Percentiles rank a stretch among this genome's conserved stretches.
Conservation (phyloP, 2,797 vertebrate species). For the Hyperoplus lanceolatus region DNA sequence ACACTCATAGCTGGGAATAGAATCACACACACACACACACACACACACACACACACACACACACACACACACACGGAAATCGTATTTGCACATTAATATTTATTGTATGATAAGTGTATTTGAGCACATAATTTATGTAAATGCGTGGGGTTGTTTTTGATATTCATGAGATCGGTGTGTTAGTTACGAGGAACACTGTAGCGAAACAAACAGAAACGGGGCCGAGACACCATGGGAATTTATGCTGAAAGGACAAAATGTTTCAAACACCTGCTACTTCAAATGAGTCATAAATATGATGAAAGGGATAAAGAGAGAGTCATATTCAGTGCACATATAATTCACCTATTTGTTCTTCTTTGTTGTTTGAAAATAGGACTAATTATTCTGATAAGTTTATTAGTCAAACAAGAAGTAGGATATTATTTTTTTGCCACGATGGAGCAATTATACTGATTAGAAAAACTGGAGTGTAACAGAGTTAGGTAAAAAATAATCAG, state of each 20-base stretch:
- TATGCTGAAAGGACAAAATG: slow-evolving; percentile 6
- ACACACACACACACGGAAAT: slow-evolving; percentile 5
- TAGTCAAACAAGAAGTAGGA: background rate
- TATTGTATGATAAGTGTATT: slow-evolving; percentile 16
- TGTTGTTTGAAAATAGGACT: background rate
- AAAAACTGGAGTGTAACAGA: background rate
- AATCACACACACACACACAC: background rate
- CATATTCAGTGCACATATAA: background rate
- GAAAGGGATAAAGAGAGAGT: slow-evolving; percentile 3
- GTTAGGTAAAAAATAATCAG: background rate
- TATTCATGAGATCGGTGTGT: slow-evolving; percentile 6
- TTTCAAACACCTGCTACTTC: slow-evolving; percentile 8
- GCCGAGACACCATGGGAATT: slow-evolving; percentile 6
- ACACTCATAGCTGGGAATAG: too few relatives aligned
- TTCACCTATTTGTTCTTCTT: background rate
- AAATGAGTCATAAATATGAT: background rate
- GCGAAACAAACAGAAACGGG: slow-evolving; percentile 20
- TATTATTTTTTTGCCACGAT: background rate
- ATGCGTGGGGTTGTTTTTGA: slow-evolving; percentile 12
- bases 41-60: background rate
- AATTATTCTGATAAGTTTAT: background rate
- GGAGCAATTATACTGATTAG: background rate
- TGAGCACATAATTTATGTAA: background rate
- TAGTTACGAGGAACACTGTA: background rate
- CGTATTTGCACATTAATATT: slow-evolving; percentile 17